Percentiles rank a stretch among this genome's conserved stretches.
These are phyloP conservation scores for Scaptomyza tumidula DNA, from an alignment of 2,888 invertebrate genomes.

Conservation along the genomic window DNA sequence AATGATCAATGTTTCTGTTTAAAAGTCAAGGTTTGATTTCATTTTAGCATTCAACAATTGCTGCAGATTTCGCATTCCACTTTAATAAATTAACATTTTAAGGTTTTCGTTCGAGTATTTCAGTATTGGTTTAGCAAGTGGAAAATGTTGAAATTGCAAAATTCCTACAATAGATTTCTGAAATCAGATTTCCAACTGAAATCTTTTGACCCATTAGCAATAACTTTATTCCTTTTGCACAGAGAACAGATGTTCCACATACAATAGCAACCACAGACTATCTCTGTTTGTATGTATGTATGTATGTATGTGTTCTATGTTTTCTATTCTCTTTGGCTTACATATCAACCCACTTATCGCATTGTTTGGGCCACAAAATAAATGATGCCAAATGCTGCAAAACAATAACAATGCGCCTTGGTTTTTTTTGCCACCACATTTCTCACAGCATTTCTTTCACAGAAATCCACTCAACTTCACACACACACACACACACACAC, in stretches of 20 bases:
- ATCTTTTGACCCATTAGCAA: conserved; percentile 31
- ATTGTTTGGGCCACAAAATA: conserved; percentile 58
- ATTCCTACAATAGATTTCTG: background rate
- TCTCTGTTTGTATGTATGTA: background rate
- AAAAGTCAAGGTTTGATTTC: too few relatives aligned
- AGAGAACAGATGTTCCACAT: conserved; percentile 28
- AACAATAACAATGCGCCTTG: conserved; percentile 57
- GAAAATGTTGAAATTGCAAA: background rate
- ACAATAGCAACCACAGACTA: conserved; percentile 7
- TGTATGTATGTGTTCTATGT: background rate
- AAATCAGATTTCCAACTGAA: background rate
- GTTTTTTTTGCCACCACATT: conserved; percentile 43
- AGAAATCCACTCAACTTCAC: conserved; percentile 68
- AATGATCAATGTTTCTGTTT: too few relatives aligned
- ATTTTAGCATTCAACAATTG: too few relatives aligned
- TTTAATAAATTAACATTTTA: background rate
- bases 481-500: conserved; percentile 7
- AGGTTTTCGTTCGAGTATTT: background rate
- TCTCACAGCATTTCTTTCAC: conserved; percentile 55
- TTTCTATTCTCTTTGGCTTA: conserved; percentile 15
- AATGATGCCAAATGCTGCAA: conserved; percentile 64
- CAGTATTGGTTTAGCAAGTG: background rate
- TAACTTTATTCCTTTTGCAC: conserved; percentile 16
- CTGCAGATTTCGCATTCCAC: background rate
- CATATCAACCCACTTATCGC: conserved; percentile 50